phyloP scores from a whole-genome alignment of 2,113 vertebrate genomes.

The Tragelaphus buxtoni region DNA sequence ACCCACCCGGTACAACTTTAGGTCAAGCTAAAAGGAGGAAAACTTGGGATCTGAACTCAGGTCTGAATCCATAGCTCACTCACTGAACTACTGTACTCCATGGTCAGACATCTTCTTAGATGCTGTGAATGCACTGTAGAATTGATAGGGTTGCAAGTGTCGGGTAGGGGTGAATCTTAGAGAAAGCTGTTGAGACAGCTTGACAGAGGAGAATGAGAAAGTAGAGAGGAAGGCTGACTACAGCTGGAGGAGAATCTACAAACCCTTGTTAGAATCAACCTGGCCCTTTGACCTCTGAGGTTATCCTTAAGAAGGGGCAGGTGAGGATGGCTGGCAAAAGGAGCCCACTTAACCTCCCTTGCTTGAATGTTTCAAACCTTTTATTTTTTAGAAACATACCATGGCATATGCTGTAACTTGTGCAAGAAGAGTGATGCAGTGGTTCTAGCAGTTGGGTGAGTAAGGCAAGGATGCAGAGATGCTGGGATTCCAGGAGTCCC shows the following conservation, averaged over 20 bases:
- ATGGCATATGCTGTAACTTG: conserved; percentile 82
- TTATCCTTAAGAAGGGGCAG: not conserved
- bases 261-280: not conserved
- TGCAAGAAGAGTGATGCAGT: conserved; percentile 83
- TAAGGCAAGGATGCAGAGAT: not conserved
- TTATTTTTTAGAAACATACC: conserved; percentile 81
- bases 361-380: not conserved
- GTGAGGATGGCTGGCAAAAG: not conserved
- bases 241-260: not conserved
- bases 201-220: not conserved
- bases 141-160: too few species aligned
- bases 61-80: not conserved
- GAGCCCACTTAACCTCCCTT: not conserved
- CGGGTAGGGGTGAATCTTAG: not conserved
- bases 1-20: not conserved
- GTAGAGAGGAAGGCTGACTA: not conserved
- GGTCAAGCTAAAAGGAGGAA: not conserved
- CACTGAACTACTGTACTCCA: not conserved
- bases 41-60: not conserved
- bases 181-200: not conserved
- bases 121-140: not conserved
- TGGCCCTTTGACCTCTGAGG: not conserved
- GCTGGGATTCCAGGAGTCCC: not conserved
- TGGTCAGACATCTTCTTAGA: not conserved
- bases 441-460: conserved; percentile 89